These are phyloP conservation scores for Antechinus flavipes DNA, from an alignment of 2,113 vertebrate genomes.

Conservation along the genomic window DNA sequence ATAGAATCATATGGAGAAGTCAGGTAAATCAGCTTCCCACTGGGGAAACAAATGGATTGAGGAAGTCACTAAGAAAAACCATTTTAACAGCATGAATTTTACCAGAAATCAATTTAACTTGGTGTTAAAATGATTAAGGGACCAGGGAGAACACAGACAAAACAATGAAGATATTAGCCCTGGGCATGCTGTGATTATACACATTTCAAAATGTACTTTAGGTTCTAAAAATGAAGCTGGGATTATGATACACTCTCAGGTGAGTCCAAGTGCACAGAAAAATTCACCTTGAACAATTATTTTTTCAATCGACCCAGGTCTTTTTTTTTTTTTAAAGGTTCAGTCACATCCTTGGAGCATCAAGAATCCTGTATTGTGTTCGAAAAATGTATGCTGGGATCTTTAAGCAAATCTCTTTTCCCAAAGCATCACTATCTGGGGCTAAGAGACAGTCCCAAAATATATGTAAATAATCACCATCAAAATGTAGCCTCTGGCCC, in stretches of 20 bases:
- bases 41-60: slow-evolving; percentile 62
- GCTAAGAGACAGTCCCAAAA: slow-evolving; percentile 49
- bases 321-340: slow-evolving; percentile 36
- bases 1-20: slow-evolving; percentile 49
- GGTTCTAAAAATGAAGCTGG: slow-evolving; percentile 30
- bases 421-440: slow-evolving; percentile 56
- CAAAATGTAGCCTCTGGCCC: slow-evolving; percentile 64
- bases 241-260: neutral
- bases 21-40: slow-evolving; percentile 72
- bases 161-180: slow-evolving; percentile 62
- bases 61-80: slow-evolving; percentile 62
- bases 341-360: slow-evolving; percentile 6
- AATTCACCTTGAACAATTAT: slow-evolving; percentile 17
- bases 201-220: slow-evolving; percentile 59
- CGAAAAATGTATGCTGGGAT: slow-evolving; percentile 47
- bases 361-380: slow-evolving; percentile 45
- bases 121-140: slow-evolving; percentile 67
- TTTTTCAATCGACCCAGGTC: slow-evolving; percentile 7
- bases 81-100: slow-evolving; percentile 41
- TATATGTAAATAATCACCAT: slow-evolving; percentile 54
- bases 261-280: neutral
- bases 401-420: slow-evolving; percentile 50
- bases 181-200: slow-evolving; percentile 56
- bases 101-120: slow-evolving; percentile 68
- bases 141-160: slow-evolving; percentile 33